phyloP scores from a whole-genome alignment of 2,888 invertebrate species.

The Latheticus oryzae region DNA sequence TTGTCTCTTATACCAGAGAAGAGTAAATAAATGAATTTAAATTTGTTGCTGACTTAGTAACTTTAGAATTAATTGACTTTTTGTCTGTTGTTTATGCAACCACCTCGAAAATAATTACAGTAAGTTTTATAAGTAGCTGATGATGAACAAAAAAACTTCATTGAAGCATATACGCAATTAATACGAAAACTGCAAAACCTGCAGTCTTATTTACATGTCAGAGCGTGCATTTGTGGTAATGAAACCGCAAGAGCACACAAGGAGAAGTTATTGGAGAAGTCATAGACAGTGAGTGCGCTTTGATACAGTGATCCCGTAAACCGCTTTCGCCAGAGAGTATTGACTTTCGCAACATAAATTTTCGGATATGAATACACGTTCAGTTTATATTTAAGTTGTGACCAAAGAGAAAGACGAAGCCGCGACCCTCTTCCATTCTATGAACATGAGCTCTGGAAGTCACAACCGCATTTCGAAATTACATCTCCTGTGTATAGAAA shows the following conservation, averaged over 20 bases:
- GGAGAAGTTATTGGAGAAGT: slow-evolving; percentile 41
- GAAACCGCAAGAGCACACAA: slow-evolving; percentile 41
- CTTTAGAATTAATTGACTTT: no score
- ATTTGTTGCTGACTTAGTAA: no score
- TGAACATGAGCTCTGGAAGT: neutral
- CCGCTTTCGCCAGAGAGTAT: slow-evolving; percentile 41
- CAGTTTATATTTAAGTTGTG: slow-evolving; percentile 38
- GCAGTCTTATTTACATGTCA: slow-evolving; percentile 34
- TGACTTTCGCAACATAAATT: slow-evolving; percentile 43
- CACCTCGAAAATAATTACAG: no score
- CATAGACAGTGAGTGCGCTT: slow-evolving; percentile 37
- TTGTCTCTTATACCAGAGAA: no score
- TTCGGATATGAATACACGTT: slow-evolving; percentile 37
- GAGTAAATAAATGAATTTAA: no score
- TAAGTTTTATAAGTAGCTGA: no score
- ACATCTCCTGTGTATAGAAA: slow-evolving; percentile 1
- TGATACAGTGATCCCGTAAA: slow-evolving; percentile 40
- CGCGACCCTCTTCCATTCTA: slow-evolving; percentile 9
- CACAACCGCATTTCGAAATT: slow-evolving; percentile 24
- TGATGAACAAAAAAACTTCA: no score
- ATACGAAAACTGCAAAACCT: slow-evolving; percentile 18
- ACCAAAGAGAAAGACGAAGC: slow-evolving; percentile 26
- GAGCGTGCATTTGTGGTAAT: slow-evolving; percentile 38
- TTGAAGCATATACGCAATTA: neutral
- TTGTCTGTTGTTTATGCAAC: no score